phyloP scores from a whole-genome alignment of 2,113 vertebrate genomes.

The Pelmatolapia mariae region DNA sequence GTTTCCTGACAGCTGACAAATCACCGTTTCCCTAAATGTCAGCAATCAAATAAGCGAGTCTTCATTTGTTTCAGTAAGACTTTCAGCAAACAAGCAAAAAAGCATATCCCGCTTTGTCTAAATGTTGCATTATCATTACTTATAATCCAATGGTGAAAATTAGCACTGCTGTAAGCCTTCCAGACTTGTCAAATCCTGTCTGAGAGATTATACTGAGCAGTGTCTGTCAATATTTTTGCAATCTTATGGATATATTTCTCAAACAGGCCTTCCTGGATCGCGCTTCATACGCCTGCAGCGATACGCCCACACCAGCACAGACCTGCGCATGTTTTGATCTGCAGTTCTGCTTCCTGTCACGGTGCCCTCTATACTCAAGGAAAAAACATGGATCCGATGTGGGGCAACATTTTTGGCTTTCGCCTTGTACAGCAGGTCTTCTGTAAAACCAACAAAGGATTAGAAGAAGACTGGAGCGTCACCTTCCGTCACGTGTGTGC shows the following conservation, averaged over 20 bases:
- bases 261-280: neutral
- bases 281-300: neutral
- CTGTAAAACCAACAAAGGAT: neutral
- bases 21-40: fast-evolving
- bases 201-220: neutral
- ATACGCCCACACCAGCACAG: neutral
- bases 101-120: fast-evolving
- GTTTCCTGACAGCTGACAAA: fast-evolving
- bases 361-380: fast-evolving
- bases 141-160: neutral
- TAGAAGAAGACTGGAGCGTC: neutral
- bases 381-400: neutral
- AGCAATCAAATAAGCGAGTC: neutral
- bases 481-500: neutral
- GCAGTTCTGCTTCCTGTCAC: neutral
- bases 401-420: neutral
- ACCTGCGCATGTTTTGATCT: neutral
- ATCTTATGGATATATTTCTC: neutral
- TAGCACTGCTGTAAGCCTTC: neutral
- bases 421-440: neutral
- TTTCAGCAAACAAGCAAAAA: neutral
- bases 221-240: neutral
- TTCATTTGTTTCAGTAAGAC: neutral
- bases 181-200: neutral
- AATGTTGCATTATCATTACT: neutral